These are phyloP conservation scores for Pristionchus japonicus DNA, from an alignment of 2,888 invertebrate species.

Conservation along the genomic window DNA sequence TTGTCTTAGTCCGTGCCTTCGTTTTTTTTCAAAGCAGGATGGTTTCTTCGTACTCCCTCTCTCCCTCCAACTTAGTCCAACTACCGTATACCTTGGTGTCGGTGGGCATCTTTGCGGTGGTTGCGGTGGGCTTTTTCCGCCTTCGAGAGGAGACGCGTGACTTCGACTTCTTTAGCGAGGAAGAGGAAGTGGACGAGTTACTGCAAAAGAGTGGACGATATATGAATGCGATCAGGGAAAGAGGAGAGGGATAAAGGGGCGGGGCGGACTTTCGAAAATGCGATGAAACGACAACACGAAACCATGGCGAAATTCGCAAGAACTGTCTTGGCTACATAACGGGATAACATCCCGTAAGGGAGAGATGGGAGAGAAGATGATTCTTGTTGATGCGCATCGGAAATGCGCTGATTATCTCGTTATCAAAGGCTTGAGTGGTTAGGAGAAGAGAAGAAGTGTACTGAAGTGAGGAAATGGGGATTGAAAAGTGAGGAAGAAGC, in stretches of 20 bases:
- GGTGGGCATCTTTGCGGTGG: constrained; percentile 9
- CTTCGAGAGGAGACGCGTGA: background rate
- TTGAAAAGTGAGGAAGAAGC: constrained; percentile 42
- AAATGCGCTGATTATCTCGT: constrained; percentile 85
- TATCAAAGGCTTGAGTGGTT: background rate
- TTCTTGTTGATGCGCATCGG: too few species aligned
- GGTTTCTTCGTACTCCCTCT: too few species aligned
- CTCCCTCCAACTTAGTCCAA: background rate
- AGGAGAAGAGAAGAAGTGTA: background rate
- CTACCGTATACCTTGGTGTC: constrained; percentile 34
- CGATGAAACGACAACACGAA: constrained; percentile 80
- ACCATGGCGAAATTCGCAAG: background rate
- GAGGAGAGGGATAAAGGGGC: constrained; percentile 14
- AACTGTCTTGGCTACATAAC: too few species aligned
- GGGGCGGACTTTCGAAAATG: constrained; percentile 21
- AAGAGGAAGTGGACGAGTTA: background rate
- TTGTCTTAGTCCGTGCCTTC: too few species aligned
- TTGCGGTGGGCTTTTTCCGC: background rate
- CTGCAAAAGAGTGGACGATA: too few species aligned
- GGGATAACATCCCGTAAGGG: background rate
- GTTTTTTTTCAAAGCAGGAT: too few species aligned
- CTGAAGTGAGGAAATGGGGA: background rate
- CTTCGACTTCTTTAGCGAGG: constrained; percentile 19
- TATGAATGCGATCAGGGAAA: background rate
- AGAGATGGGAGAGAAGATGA: constrained; percentile 81